Base-by-base conservation (phyloP, 2,113 vertebrate species). In the Orcinus orca region DNA sequence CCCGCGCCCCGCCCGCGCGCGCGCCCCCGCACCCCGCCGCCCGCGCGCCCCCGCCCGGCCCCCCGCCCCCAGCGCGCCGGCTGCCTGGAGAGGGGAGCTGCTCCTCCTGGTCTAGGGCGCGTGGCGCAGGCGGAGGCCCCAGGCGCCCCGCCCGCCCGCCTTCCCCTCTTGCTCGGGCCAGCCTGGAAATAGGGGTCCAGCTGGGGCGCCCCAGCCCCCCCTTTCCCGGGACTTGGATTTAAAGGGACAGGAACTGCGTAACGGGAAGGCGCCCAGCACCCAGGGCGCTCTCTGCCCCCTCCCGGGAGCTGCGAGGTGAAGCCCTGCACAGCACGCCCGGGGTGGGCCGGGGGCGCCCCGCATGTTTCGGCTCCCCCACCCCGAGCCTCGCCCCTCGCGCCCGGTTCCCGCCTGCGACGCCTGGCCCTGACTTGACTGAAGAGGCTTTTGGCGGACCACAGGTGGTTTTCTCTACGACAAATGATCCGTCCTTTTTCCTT, bases 191-290 rank as follows among this genome's bases (percentile, higher is more conserved):
- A 96, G 98, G 98, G 97, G 98, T 98, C 98, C 97, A 95, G 97
- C 96, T 96, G 31, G 95, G 92, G 97, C 97, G 95, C 95, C 96
- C 65, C 97, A 97, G 94, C 96, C 87, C 90, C 83, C 70, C 97
- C 81, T 77, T 85, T 77, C 90, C 96, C 90, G 93, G 96, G 41
- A 93, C 98, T 93, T 96, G 93, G 97, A 98, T 98, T 99, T 99
- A 99, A 99, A 99, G 99, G 96, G 97, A 98, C 98, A 99, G 98
- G 92, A 96, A 96, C 98, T 98, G 98, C 97, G 97, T 97, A 98
- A 97, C 62, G 94, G 97, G 95, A 97, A 95, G 90, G 97, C 94
- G 98, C 98, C 97, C 76, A 97, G 98, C 95, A 97, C 97, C 97
- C 44, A 97, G 71, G 60, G 98, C 97, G 97, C 96, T 74, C 94